Conservation (phyloP, 2,797 vertebrate genomes). For the Iguana delicatissima region DNA sequence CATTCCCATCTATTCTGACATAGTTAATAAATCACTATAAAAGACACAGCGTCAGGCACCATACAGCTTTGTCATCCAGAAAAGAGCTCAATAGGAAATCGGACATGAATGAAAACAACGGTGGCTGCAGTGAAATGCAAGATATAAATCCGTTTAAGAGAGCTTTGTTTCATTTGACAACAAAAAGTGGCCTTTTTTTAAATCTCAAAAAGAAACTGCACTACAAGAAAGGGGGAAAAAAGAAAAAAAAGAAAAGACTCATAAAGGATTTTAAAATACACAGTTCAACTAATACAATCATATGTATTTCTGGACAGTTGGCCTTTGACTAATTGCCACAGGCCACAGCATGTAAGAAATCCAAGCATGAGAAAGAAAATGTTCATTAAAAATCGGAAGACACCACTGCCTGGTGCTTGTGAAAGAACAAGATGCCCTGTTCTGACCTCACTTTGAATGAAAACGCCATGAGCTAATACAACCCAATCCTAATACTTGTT, state of each 20-base stretch:
- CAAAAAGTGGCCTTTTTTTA: slow-evolving; percentile 17
- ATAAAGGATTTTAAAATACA: neutral
- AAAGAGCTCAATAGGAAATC: slow-evolving; percentile 68
- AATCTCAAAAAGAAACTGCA: slow-evolving; percentile 12
- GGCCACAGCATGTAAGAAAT: slow-evolving; percentile 32
- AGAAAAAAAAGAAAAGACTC: neutral
- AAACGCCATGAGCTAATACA: slow-evolving; percentile 5
- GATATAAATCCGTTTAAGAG: slow-evolving; percentile 60
- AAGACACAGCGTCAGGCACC: slow-evolving; percentile 72
- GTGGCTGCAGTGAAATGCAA: slow-evolving; percentile 52
- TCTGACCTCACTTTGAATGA: slow-evolving; percentile 1
- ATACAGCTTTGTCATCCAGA: slow-evolving; percentile 67
- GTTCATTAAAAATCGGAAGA: slow-evolving; percentile 13
- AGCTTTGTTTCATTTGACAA: slow-evolving; percentile 50
- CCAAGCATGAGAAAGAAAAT: neutral
- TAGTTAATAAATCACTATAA: slow-evolving; percentile 79
- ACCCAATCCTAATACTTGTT: neutral
- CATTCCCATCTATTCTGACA: slow-evolving; percentile 76
- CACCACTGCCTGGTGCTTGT: neutral
- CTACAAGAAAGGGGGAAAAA: neutral
- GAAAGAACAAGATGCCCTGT: neutral
- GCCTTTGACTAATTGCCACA: slow-evolving; percentile 48
- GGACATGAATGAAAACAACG: slow-evolving; percentile 45
- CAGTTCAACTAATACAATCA: slow-evolving; percentile 38
- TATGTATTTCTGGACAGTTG: slow-evolving; percentile 40